Evolutionary conservation across 30 jellyfish, hydroid and myxozoan genomes (phyloP).

Genomic region (Aurelia sp.): DNA sequence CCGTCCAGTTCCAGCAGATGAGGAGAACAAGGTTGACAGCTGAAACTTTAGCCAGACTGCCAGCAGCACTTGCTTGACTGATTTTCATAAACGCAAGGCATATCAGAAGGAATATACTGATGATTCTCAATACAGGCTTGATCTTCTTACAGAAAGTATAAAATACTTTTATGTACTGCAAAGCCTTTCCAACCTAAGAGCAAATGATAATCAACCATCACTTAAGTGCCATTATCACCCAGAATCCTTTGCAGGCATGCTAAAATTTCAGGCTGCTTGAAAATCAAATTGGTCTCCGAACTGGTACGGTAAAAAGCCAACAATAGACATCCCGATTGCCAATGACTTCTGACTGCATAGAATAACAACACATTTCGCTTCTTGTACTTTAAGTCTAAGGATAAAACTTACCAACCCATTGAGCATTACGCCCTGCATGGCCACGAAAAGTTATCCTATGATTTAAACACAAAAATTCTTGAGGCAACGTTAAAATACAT

Average conservation of each 20-base stretch:
- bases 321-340: slow-evolving; percentile 80
- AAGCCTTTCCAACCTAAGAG: slow-evolving; percentile 84
- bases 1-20: slow-evolving; percentile 77
- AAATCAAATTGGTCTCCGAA: slow-evolving; percentile 71
- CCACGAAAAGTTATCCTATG: too few species aligned
- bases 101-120: slow-evolving; percentile 74
- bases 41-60: slow-evolving; percentile 71
- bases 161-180: slow-evolving; percentile 72
- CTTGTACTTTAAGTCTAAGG: slow-evolving; percentile 49
- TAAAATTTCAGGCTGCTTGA: too few species aligned
- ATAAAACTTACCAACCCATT: slow-evolving; percentile 71
- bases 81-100: slow-evolving; percentile 80
- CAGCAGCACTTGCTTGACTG: slow-evolving; percentile 88
- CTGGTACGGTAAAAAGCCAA: slow-evolving; percentile 72
- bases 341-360: slow-evolving; percentile 92
- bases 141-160: slow-evolving; percentile 43
- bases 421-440: too few species aligned
- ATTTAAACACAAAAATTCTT: too few species aligned
- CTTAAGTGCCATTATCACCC: neutral
- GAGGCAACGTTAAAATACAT: too few species aligned
- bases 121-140: slow-evolving; percentile 66
- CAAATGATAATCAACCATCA: neutral
- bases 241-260: too few species aligned
- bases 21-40: slow-evolving; percentile 50
- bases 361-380: slow-evolving; percentile 76